phyloP scores from a whole-genome alignment of 2,888 invertebrate genomes.

The Drosophila infuscata region DNA sequence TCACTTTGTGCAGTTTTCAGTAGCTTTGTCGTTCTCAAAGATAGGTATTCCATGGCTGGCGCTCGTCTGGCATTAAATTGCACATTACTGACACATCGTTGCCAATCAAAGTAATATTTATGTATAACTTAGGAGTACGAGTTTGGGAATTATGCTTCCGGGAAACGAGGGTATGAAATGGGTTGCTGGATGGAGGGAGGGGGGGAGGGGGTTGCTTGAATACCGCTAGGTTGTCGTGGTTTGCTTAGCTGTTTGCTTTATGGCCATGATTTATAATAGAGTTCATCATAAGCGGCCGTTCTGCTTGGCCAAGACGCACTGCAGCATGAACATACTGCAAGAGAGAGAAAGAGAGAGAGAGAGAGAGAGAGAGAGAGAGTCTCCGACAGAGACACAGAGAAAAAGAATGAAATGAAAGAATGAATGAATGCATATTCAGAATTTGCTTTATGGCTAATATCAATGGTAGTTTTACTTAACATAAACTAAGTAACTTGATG shows the following conservation, averaged over 20 bases:
- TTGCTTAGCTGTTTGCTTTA: constrained; percentile 54
- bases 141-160: constrained; percentile 48
- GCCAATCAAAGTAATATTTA: constrained; percentile 66
- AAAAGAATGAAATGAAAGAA: background rate
- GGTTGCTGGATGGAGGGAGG: background rate
- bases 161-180: background rate
- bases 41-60: constrained; percentile 27
- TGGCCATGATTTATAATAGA: constrained; percentile 78
- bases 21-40: constrained; percentile 26
- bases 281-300: constrained; percentile 82
- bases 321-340: constrained; percentile 67
- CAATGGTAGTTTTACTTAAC: constrained; percentile 65
- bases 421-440: constrained; percentile 5
- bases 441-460: constrained; percentile 67
- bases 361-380: constrained; percentile 18
- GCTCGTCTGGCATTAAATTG: constrained; percentile 65
- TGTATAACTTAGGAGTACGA: background rate
- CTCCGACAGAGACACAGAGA: background rate
- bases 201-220: background rate
- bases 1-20: constrained; percentile 9
- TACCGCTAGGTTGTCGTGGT: constrained; percentile 53
- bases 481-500: constrained; percentile 75
- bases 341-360: background rate
- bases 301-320: constrained; percentile 74
- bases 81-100: constrained; percentile 83